Evolutionary conservation across 2,797 vertebrate genomes (phyloP).

Genomic region (Bradypodion pumilum): DNA sequence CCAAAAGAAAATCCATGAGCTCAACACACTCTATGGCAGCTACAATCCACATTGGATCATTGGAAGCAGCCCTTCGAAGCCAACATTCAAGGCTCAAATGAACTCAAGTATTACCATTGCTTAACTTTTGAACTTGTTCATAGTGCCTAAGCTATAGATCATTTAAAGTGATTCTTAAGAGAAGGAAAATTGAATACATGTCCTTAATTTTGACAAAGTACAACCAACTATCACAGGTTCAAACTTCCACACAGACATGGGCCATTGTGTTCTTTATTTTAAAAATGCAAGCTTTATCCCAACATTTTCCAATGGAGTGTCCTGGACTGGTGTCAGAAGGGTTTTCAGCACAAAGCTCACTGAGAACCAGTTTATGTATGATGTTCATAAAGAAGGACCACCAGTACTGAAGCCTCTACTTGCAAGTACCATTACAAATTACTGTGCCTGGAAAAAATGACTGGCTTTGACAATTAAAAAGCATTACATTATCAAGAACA

Average conservation of each 20-base stretch:
- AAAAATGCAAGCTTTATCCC: background rate
- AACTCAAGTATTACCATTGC: background rate
- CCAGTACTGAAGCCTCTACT: background rate
- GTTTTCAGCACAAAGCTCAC: background rate
- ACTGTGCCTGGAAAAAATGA: no score
- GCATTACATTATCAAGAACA: background rate
- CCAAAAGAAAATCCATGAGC: constrained; percentile 2
- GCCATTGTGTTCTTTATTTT: background rate
- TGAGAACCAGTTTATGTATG: background rate
- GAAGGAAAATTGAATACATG: background rate
- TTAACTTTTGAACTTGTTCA: background rate
- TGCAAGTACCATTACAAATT: no score
- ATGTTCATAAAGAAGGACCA: background rate
- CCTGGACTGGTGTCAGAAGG: background rate
- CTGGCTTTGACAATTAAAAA: background rate
- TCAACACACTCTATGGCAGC: background rate
- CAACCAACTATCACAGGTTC: background rate
- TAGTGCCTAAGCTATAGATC: background rate
- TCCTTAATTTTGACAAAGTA: background rate
- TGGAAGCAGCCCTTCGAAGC: background rate
- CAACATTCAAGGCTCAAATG: background rate
- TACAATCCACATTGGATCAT: background rate
- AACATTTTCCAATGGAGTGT: background rate
- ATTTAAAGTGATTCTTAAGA: background rate
- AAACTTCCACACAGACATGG: background rate